These are phyloP conservation scores for Psittacara wagleri DNA, from an alignment of 2,113 vertebrate species.

Conservation along the genomic window DNA sequence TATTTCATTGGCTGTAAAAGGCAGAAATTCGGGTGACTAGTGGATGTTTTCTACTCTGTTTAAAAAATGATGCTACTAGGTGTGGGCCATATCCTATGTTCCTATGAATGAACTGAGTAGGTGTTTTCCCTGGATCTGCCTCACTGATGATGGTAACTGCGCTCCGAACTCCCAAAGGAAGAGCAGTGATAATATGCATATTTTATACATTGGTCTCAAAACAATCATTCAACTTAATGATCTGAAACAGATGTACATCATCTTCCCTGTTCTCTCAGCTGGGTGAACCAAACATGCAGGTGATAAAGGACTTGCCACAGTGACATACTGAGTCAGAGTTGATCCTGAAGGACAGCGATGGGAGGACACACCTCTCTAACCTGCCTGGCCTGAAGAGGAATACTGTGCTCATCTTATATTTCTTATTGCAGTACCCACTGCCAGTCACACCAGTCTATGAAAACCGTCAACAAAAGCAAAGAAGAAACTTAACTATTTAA, in stretches of 20 bases:
- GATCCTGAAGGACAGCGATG: background rate
- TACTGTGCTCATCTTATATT: background rate
- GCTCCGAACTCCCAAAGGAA: background rate
- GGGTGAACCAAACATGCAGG: background rate
- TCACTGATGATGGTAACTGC: background rate
- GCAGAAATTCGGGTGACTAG: background rate
- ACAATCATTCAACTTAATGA: background rate
- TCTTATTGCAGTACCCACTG: background rate
- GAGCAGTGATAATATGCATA: background rate
- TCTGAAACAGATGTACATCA: background rate
- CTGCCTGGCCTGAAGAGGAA: background rate
- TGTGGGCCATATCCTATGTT: background rate
- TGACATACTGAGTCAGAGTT: background rate
- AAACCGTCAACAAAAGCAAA: conserved; percentile 1
- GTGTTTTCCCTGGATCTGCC: background rate
- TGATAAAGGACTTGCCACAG: background rate
- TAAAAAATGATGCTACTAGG: background rate
- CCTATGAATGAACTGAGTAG: background rate
- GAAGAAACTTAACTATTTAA: background rate
- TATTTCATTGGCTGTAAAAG: background rate
- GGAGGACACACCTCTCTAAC: background rate
- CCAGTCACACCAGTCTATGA: background rate
- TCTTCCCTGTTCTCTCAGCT: background rate
- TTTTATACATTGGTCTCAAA: background rate
- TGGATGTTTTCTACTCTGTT: background rate